Evolutionary conservation across 2,113 vertebrate species (phyloP).

Genomic region (Muntiacus muntjak): DNA sequence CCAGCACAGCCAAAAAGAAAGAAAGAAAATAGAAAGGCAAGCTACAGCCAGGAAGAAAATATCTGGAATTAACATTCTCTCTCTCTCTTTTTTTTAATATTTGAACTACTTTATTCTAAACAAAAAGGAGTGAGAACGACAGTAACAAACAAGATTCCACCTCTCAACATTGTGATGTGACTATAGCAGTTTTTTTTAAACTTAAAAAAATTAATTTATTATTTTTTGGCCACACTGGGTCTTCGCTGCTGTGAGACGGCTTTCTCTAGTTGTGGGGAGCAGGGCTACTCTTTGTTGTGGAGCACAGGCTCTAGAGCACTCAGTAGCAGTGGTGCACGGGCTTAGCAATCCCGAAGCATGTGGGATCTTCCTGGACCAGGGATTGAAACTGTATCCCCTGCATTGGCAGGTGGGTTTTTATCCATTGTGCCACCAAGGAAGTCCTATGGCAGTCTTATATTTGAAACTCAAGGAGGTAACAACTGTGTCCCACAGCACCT

Average conservation of each 20-base stretch:
- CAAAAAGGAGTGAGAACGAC: constrained; percentile 86
- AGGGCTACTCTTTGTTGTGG: not conserved
- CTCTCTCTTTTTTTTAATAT: constrained; percentile 51
- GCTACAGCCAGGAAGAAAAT: not conserved
- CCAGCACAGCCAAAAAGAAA: not conserved
- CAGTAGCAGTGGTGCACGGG: not conserved
- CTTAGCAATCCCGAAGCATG: not conserved
- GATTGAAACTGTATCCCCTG: not conserved
- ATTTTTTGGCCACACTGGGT: not conserved
- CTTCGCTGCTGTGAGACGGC: accelerated
- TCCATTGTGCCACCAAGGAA: not conserved
- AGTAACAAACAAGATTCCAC: constrained; percentile 77
- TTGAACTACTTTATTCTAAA: constrained; percentile 92
- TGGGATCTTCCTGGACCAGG: not conserved
- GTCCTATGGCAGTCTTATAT: constrained; percentile 79
- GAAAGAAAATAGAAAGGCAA: not conserved
- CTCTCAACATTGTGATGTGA: constrained; percentile 77
- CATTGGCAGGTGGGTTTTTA: not conserved
- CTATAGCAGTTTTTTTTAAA: not conserved
- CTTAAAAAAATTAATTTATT: not conserved
- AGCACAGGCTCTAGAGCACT: not conserved
- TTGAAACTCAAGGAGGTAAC: constrained; percentile 82
- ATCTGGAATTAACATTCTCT: not conserved
- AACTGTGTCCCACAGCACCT: constrained; percentile 86
- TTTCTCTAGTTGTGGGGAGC: not conserved